phyloP scores from a whole-genome alignment of 2,888 invertebrate species.

The Polydrusus cervinus region DNA sequence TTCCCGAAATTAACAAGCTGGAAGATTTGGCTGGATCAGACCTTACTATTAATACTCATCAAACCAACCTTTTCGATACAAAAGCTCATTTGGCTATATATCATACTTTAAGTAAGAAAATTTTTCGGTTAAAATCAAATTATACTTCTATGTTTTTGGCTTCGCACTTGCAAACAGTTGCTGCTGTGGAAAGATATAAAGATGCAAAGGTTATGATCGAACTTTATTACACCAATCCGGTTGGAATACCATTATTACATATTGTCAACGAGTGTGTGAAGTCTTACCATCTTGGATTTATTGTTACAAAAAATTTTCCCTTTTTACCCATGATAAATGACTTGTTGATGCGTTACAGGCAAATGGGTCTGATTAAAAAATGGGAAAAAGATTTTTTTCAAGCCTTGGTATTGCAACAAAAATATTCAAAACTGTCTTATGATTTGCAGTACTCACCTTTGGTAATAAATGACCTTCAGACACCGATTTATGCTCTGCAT shows the following conservation, averaged over 20 bases:
- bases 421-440: not conserved
- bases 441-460: not conserved
- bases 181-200: constrained; percentile 16
- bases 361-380: constrained; percentile 4
- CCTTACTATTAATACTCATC: constrained; percentile 22
- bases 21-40: constrained; percentile 7
- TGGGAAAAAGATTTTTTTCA: constrained; percentile 18
- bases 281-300: constrained; percentile 17
- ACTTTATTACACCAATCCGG: not conserved
- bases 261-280: constrained; percentile 17
- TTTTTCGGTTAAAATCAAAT: constrained; percentile 12
- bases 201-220: constrained; percentile 19
- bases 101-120: constrained; percentile 15
- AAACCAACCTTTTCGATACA: constrained; percentile 9
- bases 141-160: constrained; percentile 14
- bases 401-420: not conserved
- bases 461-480: not conserved
- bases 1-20: constrained; percentile 10
- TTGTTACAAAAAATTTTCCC: constrained; percentile 17
- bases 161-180: constrained; percentile 1
- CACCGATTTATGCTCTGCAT: not conserved
- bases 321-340: constrained; percentile 17
- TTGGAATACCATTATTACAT: constrained; percentile 16
- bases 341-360: not conserved
- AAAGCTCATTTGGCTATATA: not conserved